Conservation (phyloP, 2,888 invertebrate genomes). For the Halictus quadricinctus region DNA sequence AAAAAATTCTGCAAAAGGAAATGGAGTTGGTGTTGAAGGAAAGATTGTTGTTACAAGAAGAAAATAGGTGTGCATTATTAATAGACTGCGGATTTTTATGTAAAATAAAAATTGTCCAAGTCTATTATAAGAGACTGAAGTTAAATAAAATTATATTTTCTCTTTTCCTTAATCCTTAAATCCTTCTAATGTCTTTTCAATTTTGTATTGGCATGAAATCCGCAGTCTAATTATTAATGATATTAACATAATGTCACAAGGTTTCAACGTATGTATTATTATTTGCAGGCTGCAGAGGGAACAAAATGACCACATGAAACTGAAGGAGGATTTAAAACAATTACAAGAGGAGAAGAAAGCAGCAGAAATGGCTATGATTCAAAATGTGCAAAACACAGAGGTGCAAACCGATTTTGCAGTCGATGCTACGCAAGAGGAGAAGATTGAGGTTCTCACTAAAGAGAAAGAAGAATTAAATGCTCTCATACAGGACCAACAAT, state of each 20-base stretch:
- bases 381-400: conserved; percentile 65
- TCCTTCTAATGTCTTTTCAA: background rate
- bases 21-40: conserved; percentile 75
- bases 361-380: conserved; percentile 48
- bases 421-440: conserved; percentile 53
- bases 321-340: conserved; percentile 75
- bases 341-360: conserved; percentile 73
- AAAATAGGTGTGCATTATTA: conserved; percentile 71
- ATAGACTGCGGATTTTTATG: background rate
- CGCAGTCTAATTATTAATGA: no score
- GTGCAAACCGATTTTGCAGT: conserved; percentile 76
- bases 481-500: conserved; percentile 76
- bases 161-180: background rate
- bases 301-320: conserved; percentile 68
- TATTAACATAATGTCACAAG: background rate
- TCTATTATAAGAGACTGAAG: no score
- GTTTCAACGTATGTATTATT: conserved; percentile 6
- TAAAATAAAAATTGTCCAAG: no score
- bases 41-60: conserved; percentile 74
- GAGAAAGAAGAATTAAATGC: conserved; percentile 76
- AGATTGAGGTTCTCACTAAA: conserved; percentile 68
- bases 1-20: conserved; percentile 73
- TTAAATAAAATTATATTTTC: no score
- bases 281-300: conserved; percentile 76
- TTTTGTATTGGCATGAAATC: no score